phyloP scores from a whole-genome alignment of 2,888 invertebrate genomes.

The Melangyna quadrimaculata region DNA sequence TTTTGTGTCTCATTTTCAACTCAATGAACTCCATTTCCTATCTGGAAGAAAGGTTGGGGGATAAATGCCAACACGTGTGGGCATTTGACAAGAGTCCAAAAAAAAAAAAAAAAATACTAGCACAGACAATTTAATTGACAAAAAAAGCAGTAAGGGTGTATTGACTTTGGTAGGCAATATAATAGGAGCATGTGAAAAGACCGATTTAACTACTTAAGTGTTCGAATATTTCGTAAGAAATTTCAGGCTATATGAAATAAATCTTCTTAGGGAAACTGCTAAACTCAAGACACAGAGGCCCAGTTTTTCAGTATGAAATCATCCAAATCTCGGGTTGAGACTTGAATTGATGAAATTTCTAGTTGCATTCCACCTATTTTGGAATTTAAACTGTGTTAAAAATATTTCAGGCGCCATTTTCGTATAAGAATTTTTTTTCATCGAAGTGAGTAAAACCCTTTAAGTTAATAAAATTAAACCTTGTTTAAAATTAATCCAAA shows the following conservation, averaged over 20 bases:
- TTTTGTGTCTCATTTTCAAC: constrained; percentile 39
- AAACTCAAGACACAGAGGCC: no score
- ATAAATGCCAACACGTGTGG: constrained; percentile 66
- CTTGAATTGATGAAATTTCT: no score
- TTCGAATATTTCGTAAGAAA: background rate
- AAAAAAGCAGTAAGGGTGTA: background rate
- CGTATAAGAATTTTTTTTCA: no score
- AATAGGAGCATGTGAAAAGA: background rate
- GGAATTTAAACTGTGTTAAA: no score
- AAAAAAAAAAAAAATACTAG: background rate
- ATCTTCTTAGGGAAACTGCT: no score
- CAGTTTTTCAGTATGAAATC: no score
- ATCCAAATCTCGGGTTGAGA: background rate
- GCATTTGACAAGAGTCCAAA: constrained; percentile 52
- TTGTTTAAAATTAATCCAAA: no score
- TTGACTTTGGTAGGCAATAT: background rate
- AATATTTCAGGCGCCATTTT: no score
- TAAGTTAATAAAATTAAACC: no score
- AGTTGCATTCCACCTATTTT: no score
- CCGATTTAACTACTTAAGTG: background rate
- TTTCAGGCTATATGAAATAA: background rate
- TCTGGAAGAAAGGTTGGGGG: background rate
- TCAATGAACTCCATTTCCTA: constrained; percentile 40
- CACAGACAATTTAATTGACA: constrained; percentile 22
- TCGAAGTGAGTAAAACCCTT: no score